These are phyloP conservation scores for Brachylomia viminalis DNA, from an alignment of 2,888 invertebrate species.

Conservation along the genomic window DNA sequence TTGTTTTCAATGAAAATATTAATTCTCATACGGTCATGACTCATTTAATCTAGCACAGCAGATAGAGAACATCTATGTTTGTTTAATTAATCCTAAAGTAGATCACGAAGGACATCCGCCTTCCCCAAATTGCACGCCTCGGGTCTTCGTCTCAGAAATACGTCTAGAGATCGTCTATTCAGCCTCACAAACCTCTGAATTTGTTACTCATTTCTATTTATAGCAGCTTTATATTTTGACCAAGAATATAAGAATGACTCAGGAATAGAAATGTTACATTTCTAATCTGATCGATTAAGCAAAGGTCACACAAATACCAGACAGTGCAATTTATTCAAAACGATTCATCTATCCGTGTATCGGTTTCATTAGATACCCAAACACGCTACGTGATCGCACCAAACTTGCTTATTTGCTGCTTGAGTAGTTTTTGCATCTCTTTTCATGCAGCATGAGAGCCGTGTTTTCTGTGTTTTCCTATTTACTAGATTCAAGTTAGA, in stretches of 20 bases:
- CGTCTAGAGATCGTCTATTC: neutral
- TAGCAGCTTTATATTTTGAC: neutral
- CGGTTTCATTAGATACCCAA: constrained; percentile 23
- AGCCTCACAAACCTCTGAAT: neutral
- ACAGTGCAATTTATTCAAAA: constrained; percentile 48
- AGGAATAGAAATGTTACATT: constrained; percentile 27
- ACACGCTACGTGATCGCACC: constrained; percentile 21
- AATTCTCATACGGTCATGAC: neutral
- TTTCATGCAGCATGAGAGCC: constrained; percentile 16
- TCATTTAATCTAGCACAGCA: too few species aligned
- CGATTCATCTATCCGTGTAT: constrained; percentile 46
- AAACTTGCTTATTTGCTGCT: constrained; percentile 27
- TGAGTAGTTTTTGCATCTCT: constrained; percentile 18
- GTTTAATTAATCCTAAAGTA: neutral
- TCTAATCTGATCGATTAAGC: constrained; percentile 25
- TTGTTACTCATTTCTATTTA: constrained; percentile 13
- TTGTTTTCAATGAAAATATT: too few species aligned
- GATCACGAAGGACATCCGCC: too few species aligned
- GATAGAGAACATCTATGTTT: neutral
- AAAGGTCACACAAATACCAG: constrained; percentile 40
- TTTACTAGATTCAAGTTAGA: neutral
- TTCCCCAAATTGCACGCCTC: neutral
- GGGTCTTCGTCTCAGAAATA: neutral
- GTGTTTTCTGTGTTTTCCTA: constrained; percentile 23
- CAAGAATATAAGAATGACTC: constrained; percentile 26